A percentile compares a stretch with the other conserved stretches of the same genome.
Conservation (phyloP, 2,797 vertebrate species). For the Kryptopterus vitreolus region DNA sequence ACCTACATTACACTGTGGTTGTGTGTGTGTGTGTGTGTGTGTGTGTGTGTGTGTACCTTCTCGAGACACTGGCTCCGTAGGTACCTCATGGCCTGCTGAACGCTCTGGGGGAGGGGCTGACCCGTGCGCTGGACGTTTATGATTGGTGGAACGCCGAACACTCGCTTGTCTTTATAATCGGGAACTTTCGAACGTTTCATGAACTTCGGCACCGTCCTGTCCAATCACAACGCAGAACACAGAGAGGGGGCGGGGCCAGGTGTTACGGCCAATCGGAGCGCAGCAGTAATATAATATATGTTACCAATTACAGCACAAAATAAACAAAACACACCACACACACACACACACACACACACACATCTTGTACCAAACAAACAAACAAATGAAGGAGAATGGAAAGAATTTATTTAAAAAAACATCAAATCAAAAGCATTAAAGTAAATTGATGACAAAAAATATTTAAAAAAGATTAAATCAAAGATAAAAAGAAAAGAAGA, state of each 20-base stretch:
- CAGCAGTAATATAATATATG: not conserved
- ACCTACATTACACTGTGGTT: not conserved
- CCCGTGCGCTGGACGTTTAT: slow-evolving; percentile 80
- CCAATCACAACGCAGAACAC: slow-evolving; percentile 17
- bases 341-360: too few relatives aligned
- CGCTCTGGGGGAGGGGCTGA: slow-evolving; percentile 84
- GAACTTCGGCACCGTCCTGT: slow-evolving; percentile 84
- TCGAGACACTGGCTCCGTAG: slow-evolving; percentile 82
- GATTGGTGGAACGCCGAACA: slow-evolving; percentile 81
- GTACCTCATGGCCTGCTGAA: slow-evolving; percentile 87
- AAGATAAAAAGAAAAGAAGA: too few relatives aligned
- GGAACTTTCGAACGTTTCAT: slow-evolving; percentile 84
- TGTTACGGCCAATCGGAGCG: not conserved
- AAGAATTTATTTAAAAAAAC: too few relatives aligned
- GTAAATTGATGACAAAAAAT: too few relatives aligned
- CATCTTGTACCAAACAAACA: too few relatives aligned
- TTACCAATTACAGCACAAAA: not conserved
- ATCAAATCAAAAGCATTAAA: too few relatives aligned
- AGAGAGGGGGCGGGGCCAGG: not conserved
- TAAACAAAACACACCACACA: too few relatives aligned
- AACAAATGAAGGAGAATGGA: too few relatives aligned
- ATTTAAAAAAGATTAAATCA: too few relatives aligned
- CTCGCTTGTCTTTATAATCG: slow-evolving; percentile 77
- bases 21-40: not conserved
- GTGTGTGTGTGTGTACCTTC: slow-evolving; percentile 67